Percentiles rank a stretch among this genome's conserved stretches.
Conservation (phyloP, 2,888 invertebrate species). For the Yponomeuta plumbellus region DNA sequence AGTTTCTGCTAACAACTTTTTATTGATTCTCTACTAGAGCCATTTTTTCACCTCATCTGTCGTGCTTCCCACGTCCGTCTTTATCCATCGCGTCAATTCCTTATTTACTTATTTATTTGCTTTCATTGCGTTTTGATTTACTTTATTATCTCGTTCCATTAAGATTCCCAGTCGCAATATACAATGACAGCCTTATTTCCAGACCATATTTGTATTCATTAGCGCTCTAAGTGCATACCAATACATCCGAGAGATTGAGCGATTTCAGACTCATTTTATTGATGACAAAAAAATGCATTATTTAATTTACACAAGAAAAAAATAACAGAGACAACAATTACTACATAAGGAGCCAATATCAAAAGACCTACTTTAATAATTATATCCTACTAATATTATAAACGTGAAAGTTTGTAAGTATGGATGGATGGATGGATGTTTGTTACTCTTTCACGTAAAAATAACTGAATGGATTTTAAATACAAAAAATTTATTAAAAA, state of each 20-base stretch:
- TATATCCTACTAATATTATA: no score
- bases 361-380: no score
- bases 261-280: background rate
- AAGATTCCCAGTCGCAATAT: background rate
- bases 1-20: slow-evolving; percentile 30
- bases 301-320: no score
- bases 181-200: background rate
- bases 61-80: slow-evolving; percentile 12
- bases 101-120: background rate
- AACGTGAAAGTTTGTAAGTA: no score
- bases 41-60: background rate
- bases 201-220: background rate
- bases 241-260: background rate
- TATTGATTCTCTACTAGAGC: slow-evolving; percentile 18
- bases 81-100: slow-evolving; percentile 5
- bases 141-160: background rate
- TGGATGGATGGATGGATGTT: no score
- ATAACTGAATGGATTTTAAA: no score
- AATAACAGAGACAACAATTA: no score
- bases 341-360: no score
- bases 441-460: no score
- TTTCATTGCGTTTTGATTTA: background rate
- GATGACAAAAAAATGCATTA: no score
- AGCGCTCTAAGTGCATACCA: background rate
- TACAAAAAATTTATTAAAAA: no score